Conservation (phyloP, 2,797 vertebrate species). For the Neosilurus hyrtlii region DNA sequence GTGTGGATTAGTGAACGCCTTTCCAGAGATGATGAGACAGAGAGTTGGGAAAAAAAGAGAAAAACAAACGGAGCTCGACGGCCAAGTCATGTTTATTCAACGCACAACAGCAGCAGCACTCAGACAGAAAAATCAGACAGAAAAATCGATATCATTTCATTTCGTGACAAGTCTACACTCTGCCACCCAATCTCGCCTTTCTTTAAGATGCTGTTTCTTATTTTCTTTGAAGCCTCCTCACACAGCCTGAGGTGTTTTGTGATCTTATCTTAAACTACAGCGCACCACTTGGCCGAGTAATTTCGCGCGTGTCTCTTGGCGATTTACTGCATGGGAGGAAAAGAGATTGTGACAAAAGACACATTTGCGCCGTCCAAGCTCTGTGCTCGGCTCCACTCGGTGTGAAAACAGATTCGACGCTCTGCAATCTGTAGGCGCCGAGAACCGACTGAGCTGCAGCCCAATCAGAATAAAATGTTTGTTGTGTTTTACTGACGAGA, state of each 20-base stretch:
- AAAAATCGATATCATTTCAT: not conserved
- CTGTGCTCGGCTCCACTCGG: constrained; percentile 1
- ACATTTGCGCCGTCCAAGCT: constrained; percentile 9
- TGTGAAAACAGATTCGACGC: constrained; percentile 18
- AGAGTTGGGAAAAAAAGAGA: not conserved
- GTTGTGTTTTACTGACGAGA: not conserved
- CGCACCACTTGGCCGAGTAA: constrained; percentile 57
- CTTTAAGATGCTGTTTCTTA: not conserved
- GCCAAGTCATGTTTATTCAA: not conserved
- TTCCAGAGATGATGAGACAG: constrained; percentile 11
- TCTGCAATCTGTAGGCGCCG: constrained; percentile 3
- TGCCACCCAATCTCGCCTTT: not conserved
- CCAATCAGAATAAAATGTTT: not conserved
- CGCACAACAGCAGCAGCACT: not conserved
- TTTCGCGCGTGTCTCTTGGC: constrained; percentile 54
- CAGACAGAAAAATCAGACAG: no score
- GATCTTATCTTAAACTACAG: constrained; percentile 65
- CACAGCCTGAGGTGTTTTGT: constrained; percentile 42
- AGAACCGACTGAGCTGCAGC: not conserved
- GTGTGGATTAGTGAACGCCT: constrained; percentile 21
- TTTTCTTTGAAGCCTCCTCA: constrained; percentile 46
- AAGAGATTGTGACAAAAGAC: constrained; percentile 56
- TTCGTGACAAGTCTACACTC: not conserved
- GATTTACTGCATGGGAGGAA: constrained; percentile 55
- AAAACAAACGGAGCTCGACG: not conserved